Percentiles rank a stretch among this genome's conserved stretches.
These are phyloP conservation scores for Lasioglossum lativentre DNA, from an alignment of 2,888 invertebrate genomes.

Conservation along the genomic window DNA sequence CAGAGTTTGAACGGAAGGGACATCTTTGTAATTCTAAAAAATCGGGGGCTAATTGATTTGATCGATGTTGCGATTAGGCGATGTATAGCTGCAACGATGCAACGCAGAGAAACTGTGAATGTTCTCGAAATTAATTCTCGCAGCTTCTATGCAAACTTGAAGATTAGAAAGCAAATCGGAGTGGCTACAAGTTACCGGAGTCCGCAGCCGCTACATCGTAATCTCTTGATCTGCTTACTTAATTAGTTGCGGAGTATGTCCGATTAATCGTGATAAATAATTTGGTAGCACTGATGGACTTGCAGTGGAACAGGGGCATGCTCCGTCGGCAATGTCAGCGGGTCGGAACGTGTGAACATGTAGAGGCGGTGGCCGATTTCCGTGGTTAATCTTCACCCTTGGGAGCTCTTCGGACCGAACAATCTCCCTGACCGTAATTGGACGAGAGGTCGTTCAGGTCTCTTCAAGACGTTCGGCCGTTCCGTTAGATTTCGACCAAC, in stretches of 20 bases:
- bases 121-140: background rate
- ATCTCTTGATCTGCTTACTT: slow-evolving; percentile 76
- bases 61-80: background rate
- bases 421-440: slow-evolving; percentile 80
- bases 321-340: slow-evolving; percentile 26
- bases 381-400: slow-evolving; percentile 76
- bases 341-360: slow-evolving; percentile 37
- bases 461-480: slow-evolving; percentile 67
- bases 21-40: background rate
- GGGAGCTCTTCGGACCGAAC: slow-evolving; percentile 75
- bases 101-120: background rate
- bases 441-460: slow-evolving; percentile 78
- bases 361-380: slow-evolving; percentile 37
- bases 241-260: slow-evolving; percentile 66
- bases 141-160: background rate
- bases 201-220: slow-evolving; percentile 45
- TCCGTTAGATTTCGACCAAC: slow-evolving; percentile 11
- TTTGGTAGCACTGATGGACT: slow-evolving; percentile 68
- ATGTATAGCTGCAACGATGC: background rate
- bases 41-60: background rate
- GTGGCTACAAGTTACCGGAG: background rate
- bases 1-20: too few species aligned
- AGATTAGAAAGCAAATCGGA: background rate
- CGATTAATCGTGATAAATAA: slow-evolving; percentile 71
- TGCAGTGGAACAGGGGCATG: slow-evolving; percentile 22